Base-by-base conservation (phyloP, 2,113 vertebrate genomes). In the Taurulus bubalis region DNA sequence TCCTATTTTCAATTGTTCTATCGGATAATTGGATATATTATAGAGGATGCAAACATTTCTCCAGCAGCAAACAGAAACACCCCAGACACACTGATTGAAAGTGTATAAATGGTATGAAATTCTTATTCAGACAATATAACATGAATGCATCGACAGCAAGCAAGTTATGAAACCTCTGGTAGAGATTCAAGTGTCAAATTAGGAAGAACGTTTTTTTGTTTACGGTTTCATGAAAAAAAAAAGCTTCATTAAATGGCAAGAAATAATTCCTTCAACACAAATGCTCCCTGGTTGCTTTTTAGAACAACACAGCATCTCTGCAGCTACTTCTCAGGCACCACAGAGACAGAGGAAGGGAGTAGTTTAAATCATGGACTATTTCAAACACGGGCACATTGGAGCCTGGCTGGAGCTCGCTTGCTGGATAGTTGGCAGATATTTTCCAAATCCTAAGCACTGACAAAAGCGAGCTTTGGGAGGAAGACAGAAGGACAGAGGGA, bases 201-300 rank as follows among this genome's bases (percentile, higher is more conserved):
- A 71, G 64, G 40, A 26, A n/a, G 51, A 82, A 49, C 8, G 1
- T 12, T 26, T 28, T 28, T 49, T 85, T 64, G 53, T 0, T 69
- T 77, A 62, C 16, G 32, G 30, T 68, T 53, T 80, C n/a, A 69
- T 79, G 55, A 49, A 78, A 51, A 34, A 51, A 34, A 34, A 53
- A 65, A 56, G 38, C 78, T 77, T 87, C 72, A 79, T 87, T 86
- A 85, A 90, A 80, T 82, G 78, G 71, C 49, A 55, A 51, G 42
- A 76, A 83, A 73, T 30, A 66, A 40, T 81, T 67, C 36, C 28
- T 71, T 88, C 79, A 71, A 32, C 58, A 66, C 74, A 87, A 87
- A 89, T n/a, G 79, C 60, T 89, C 90, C 80, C 90, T 0, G 1
- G 66, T 56, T 78, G 76, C 81, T 82, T 85, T 90, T 89, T 71